Conservation (phyloP, 1,140 invertebrate genomes). For the Papilio polyxenes region DNA sequence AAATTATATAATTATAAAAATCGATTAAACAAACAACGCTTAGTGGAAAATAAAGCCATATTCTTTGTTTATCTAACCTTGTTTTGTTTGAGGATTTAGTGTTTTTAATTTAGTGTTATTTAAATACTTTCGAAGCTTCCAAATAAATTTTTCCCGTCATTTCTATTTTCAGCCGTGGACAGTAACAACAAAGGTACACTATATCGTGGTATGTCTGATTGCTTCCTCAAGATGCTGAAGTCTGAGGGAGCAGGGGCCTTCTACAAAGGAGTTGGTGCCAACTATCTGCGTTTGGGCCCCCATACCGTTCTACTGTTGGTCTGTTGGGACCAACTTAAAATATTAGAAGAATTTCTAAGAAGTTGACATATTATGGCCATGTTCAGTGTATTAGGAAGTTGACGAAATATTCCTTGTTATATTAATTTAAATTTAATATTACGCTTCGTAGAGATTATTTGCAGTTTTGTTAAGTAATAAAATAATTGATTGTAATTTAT, state of each 20-base stretch:
- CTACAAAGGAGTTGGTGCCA: conserved; percentile 93
- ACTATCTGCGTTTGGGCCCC: conserved; percentile 91
- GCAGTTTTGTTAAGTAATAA: background rate
- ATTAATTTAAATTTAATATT: background rate
- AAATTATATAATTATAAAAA: too few relatives aligned
- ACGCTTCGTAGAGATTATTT: too few relatives aligned
- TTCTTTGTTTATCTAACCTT: too few relatives aligned
- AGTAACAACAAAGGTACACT: conserved; percentile 84
- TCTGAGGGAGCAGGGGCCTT: conserved; percentile 89
- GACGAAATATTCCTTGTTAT: background rate
- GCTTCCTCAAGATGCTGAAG: conserved; percentile 87
- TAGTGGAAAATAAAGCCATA: too few relatives aligned
- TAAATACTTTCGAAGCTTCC: conserved; percentile 11
- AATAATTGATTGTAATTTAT: background rate
- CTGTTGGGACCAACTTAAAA: conserved; percentile 91
- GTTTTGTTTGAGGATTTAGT: too few relatives aligned
- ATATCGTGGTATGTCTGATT: conserved; percentile 90
- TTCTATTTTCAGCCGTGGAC: conserved; percentile 83
- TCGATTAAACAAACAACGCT: too few relatives aligned
- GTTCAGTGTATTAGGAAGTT: background rate
- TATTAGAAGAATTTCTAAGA: conserved; percentile 68
- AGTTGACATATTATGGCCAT: conserved; percentile 42
- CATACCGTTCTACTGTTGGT: conserved; percentile 92
- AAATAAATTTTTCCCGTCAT: background rate
- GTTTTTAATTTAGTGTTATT: too few relatives aligned